A percentile compares a stretch with the other conserved stretches of the same genome.
Conservation (phyloP, 1,140 invertebrate genomes). For the Aphelenchoides avenae region DNA sequence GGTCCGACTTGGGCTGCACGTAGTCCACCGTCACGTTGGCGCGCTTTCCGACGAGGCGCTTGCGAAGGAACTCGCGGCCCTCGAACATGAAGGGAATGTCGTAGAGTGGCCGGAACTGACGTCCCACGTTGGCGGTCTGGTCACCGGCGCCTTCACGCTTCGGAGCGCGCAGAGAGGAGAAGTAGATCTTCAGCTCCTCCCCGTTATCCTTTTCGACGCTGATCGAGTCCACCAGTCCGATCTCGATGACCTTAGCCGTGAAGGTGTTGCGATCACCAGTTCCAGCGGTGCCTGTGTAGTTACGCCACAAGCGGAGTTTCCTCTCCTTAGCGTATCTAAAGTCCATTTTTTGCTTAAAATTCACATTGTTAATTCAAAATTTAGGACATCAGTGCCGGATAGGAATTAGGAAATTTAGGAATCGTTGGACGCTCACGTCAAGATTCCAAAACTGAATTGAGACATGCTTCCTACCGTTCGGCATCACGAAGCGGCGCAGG, state of each 20-base stretch:
- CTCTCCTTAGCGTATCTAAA: slow-evolving; percentile 73
- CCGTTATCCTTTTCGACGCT: slow-evolving; percentile 76
- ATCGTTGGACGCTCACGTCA: background rate
- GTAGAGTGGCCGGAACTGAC: slow-evolving; percentile 78
- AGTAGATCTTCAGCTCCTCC: slow-evolving; percentile 81
- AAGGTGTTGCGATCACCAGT: slow-evolving; percentile 29
- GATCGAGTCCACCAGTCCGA: slow-evolving; percentile 87
- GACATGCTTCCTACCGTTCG: slow-evolving; percentile 68
- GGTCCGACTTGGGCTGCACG: slow-evolving; percentile 79
- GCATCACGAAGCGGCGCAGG: slow-evolving; percentile 77
- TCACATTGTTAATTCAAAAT: background rate
- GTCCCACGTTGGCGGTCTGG: background rate
- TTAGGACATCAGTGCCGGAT: slow-evolving; percentile 22
- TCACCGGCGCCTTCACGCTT: slow-evolving; percentile 62
- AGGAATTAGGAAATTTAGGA: background rate
- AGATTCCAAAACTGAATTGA: no score
- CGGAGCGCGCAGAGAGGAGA: slow-evolving; percentile 89
- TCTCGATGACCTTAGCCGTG: slow-evolving; percentile 68
- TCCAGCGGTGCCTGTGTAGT: slow-evolving; percentile 63
- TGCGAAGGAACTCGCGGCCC: slow-evolving; percentile 89
- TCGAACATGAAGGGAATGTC: slow-evolving; percentile 95
- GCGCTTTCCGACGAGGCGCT: slow-evolving; percentile 90
- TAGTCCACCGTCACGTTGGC: slow-evolving; percentile 83
- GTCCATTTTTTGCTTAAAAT: background rate
- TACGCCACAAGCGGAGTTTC: slow-evolving; percentile 79